These are phyloP conservation scores for Pandemis heparana DNA, from an alignment of 2,888 invertebrate species.

Conservation along the genomic window DNA sequence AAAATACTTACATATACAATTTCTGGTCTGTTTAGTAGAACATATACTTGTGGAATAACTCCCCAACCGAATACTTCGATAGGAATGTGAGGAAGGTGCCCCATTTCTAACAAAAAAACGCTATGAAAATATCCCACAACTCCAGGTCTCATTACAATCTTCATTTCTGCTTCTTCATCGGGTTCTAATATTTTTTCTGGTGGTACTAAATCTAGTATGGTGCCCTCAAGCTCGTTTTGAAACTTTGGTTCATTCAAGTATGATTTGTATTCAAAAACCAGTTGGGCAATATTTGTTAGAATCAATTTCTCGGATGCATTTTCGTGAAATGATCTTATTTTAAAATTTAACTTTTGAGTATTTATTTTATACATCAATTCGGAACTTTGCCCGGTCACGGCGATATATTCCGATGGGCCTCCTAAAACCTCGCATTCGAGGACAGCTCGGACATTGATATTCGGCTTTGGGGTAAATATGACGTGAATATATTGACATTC, in stretches of 20 bases:
- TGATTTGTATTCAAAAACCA: constrained; percentile 76
- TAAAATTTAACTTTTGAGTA: constrained; percentile 71
- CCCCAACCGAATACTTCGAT: constrained; percentile 86
- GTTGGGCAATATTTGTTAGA: constrained; percentile 80
- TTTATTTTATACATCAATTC: constrained; percentile 81
- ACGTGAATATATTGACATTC: constrained; percentile 80
- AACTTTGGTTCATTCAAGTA: constrained; percentile 66
- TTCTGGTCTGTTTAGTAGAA: constrained; percentile 76
- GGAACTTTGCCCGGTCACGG: constrained; percentile 81
- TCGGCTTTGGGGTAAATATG: constrained; percentile 74
- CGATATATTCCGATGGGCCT: constrained; percentile 83
- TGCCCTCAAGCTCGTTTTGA: constrained; percentile 70
- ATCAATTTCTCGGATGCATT: constrained; percentile 65
- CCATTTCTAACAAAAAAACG: constrained; percentile 81
- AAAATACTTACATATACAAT: constrained; percentile 57
- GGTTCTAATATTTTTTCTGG: constrained; percentile 69
- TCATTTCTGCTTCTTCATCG: constrained; percentile 70
- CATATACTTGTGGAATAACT: constrained; percentile 85
- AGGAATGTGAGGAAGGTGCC: constrained; percentile 80
- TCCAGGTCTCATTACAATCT: constrained; percentile 82
- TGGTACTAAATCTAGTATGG: constrained; percentile 78
- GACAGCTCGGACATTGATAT: constrained; percentile 75
- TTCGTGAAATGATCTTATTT: constrained; percentile 77
- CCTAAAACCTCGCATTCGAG: constrained; percentile 84
- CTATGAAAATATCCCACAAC: constrained; percentile 83